A percentile compares a stretch with the other conserved stretches of the same genome.
These are phyloP conservation scores for Bombus impatiens DNA, from an alignment of 1,140 invertebrate species.

Conservation along the genomic window DNA sequence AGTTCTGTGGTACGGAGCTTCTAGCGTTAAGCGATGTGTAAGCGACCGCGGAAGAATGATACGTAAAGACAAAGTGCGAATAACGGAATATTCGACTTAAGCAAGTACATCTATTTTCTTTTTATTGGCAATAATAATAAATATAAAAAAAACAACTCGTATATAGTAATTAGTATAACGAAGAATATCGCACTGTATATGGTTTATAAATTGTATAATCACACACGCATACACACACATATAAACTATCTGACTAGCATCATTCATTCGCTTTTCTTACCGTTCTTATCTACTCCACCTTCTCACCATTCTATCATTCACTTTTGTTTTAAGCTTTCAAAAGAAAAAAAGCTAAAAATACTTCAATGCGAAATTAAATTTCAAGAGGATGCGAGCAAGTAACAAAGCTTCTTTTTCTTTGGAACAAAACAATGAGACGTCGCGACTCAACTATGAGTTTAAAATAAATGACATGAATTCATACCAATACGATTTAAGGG, in stretches of 20 bases:
- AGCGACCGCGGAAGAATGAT: background rate
- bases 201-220: background rate
- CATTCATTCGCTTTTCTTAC: too few relatives aligned
- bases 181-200: background rate
- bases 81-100: too few relatives aligned
- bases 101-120: too few relatives aligned
- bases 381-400: constrained; percentile 54
- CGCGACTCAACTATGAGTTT: background rate
- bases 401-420: background rate
- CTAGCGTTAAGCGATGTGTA: background rate
- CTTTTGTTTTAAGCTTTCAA: background rate
- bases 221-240: too few relatives aligned
- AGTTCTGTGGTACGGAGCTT: background rate
- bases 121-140: background rate
- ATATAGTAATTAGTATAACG: too few relatives aligned
- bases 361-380: constrained; percentile 77
- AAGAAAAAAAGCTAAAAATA: constrained; percentile 72
- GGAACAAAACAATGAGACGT: background rate
- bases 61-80: background rate
- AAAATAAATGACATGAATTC: background rate
- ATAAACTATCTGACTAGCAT: too few relatives aligned
- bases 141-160: background rate
- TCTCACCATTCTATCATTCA: too few relatives aligned
- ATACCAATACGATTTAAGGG: background rate
- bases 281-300: too few relatives aligned